Evolutionary conservation across 2,888 invertebrate species (phyloP), one percentile per base, ranked within the genome.

Genomic region (Rhimphoctona megacephalus): DNA sequence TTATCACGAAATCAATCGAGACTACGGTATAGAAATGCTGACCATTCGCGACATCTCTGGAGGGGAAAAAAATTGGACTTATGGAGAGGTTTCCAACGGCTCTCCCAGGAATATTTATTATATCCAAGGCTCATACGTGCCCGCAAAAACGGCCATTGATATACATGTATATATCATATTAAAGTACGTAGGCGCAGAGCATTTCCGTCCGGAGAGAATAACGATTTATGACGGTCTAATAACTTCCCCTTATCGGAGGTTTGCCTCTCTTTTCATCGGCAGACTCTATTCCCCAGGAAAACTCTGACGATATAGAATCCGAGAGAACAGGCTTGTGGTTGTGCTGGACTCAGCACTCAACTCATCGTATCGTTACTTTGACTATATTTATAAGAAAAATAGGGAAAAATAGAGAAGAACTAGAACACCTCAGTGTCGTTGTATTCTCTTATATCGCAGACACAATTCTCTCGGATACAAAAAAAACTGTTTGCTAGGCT

Each of bases 181-280:
- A 72, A 66, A 33, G 70, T 25, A 83, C 81, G 77, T 86, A 86
- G 86, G 87, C 83, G 84, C 83, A 49, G 52, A 82, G 83, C 83
- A 85, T 88, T 89, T 89, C 88, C 88, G 86, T 81, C 81, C 87
- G 81, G 61, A 74, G 64, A 85, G 88, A 87, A 89, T 87, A 82
- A 89, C 88, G 87, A 89, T 88, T 89, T 87, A 88, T 89, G 85
- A 85, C 88, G 82, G 87, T 88, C 89, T 87, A 88, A 89, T 88
- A 89, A 89, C 89, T 88, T 89, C 85, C 88, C 84, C 85, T 85
- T 88, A 89, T 89, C 88, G 83, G 79, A 82, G 85, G 49, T 61
- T 85, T 43, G 85, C 83, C 77, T 81, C 85, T 83, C 83, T 79
- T 85, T 86, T 79, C 83, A 82, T 57, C 74, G 78, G 74, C 83